Percentiles rank a stretch among this genome's conserved stretches.
Conservation (phyloP, 2,888 invertebrate genomes). For the Macrophya annulata region DNA sequence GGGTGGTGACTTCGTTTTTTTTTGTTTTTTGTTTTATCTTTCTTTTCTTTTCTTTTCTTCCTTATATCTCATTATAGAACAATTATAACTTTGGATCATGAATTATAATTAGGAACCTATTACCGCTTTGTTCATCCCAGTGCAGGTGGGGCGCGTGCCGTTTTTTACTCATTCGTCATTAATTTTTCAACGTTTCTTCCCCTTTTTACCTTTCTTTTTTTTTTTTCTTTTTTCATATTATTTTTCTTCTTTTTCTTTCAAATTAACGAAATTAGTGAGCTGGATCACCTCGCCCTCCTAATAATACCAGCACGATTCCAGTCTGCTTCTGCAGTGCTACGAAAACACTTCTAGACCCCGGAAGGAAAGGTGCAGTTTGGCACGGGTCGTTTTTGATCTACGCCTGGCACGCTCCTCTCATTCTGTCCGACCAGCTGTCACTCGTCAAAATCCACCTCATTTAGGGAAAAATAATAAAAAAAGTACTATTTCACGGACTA, state of each 20-base stretch:
- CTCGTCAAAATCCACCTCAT: conserved; percentile 45
- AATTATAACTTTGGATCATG: neutral
- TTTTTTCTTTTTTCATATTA: neutral
- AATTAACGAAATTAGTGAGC: conserved; percentile 48
- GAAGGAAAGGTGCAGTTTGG: conserved; percentile 62
- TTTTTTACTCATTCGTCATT: conserved; percentile 5
- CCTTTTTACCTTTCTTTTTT: neutral
- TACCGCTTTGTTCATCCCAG: neutral
- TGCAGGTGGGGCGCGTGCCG: conserved; percentile 47
- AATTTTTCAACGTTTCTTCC: conserved; percentile 30
- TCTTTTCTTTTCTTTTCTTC: neutral
- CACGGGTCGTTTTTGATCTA: conserved; percentile 65
- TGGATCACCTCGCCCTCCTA: neutral
- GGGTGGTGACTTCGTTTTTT: neutral
- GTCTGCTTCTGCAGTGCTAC: neutral
- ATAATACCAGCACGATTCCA: neutral
- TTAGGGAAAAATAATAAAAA: too few relatives aligned
- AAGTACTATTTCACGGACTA: conserved; percentile 56
- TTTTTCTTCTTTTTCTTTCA: neutral
- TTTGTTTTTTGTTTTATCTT: neutral
- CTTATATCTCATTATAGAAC: conserved; percentile 6
- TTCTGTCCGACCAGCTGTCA: conserved; percentile 69
- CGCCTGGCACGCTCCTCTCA: conserved; percentile 64
- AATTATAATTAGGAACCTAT: conserved; percentile 3
- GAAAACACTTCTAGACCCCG: conserved; percentile 42